These are phyloP conservation scores for Meloidogyne floridensis DNA, from an alignment of 1,140 invertebrate species.

Conservation along the genomic window DNA sequence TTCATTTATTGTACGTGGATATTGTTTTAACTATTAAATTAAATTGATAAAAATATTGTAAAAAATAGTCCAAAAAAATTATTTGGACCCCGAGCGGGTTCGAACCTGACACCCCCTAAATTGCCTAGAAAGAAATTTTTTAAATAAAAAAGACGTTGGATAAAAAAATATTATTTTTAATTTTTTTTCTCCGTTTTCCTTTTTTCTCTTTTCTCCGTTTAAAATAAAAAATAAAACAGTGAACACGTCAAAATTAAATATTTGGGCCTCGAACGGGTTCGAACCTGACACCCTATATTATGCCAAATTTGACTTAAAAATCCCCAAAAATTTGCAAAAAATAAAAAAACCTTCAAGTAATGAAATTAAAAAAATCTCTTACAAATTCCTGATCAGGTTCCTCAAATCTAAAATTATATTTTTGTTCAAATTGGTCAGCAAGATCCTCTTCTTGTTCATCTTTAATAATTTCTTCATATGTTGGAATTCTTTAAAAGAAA, in stretches of 20 bases:
- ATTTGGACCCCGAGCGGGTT: not conserved
- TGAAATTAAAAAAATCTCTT: slow-evolving; percentile 65
- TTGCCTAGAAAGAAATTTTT: not conserved
- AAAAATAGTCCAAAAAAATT: slow-evolving; percentile 50
- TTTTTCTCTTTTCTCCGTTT: not conserved
- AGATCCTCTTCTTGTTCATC: slow-evolving; percentile 75
- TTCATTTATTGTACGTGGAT: slow-evolving; percentile 83
- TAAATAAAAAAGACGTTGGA: no score
- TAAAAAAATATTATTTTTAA: not conserved
- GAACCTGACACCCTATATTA: not conserved
- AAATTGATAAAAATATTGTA: slow-evolving; percentile 11
- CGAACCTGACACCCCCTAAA: not conserved
- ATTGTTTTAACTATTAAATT: slow-evolving; percentile 76
- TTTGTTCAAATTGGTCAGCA: slow-evolving; percentile 87
- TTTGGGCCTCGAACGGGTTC: not conserved
- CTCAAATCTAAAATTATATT: slow-evolving; percentile 93
- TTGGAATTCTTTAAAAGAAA: slow-evolving; percentile 36
- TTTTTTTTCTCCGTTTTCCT: not conserved
- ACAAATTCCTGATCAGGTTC: slow-evolving; percentile 92
- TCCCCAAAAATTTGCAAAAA: not conserved
- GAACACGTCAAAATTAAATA: slow-evolving; percentile 51
- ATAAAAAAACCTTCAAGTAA: slow-evolving; percentile 32
- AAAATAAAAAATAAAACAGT: no score
- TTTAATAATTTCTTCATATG: slow-evolving; percentile 73
- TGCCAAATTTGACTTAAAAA: no score